Base-by-base conservation (phyloP, 2,797 vertebrate species). In the Serranus cabrilla region DNA sequence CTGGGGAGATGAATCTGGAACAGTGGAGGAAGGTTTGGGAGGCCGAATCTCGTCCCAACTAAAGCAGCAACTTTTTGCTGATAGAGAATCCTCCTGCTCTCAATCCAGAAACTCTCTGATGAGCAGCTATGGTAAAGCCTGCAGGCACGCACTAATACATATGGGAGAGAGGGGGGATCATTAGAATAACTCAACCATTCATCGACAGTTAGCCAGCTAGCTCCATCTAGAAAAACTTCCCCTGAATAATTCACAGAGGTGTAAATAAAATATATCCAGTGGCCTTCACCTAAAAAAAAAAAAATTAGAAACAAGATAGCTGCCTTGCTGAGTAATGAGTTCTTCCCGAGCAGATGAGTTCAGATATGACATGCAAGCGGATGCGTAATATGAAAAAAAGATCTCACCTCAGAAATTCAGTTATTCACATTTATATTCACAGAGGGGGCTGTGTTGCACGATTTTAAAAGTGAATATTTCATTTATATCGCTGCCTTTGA, bases 241-340 rank as follows among this genome's bases (percentile, higher is more conserved):
- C 20, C 60, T 94, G 81, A 95, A 95, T 94, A 89, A 95, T 95
- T 91, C 77, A 95, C 78, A 76, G 54, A 62, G 43, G 68, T 87
- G 87, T 95, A 93, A 94, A 95, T 95, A 94, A 95, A 94, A 93
- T 89, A 95, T 94, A 87, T 84, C 81, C 50, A 65, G 77, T 82
- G 81, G 87, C 83, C 87, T 88, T 89, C 78, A 90, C 86, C 78
- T 81, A 39, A 78, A 80, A 79, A 85, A 80, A 76, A 73, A 82
- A 81, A 85, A 79, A 62, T 23, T 17, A 58, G 73, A 85, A 80
- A 90, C 83, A 78, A 78, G 81, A 86, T 83, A 54, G 50, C 81
- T 81, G 81, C 82, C 69, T 61, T 85, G 86, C 87, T 89, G 87
- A 92, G 83, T 89, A 91, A 90, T 91, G 85, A 87, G 49, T 90